These are phyloP conservation scores for Lophura swinhoii DNA, from an alignment of 2,797 vertebrate genomes.

Conservation along the genomic window DNA sequence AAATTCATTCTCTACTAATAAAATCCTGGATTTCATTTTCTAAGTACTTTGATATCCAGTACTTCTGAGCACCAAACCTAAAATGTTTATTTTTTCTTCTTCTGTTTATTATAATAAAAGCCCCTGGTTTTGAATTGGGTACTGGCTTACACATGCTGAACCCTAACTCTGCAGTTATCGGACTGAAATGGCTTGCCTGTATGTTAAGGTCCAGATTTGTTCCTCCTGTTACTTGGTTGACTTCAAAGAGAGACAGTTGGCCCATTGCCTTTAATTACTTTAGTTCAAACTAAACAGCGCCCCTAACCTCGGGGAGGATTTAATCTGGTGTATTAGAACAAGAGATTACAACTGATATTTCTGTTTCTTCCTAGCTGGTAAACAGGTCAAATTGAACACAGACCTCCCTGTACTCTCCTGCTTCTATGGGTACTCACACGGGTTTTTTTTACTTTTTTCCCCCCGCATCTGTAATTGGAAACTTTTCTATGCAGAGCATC, in stretches of 20 bases:
- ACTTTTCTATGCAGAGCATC: background rate
- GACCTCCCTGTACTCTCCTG: background rate
- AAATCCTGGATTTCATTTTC: background rate
- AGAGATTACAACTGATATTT: slow-evolving; percentile 64
- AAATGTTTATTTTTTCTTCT: background rate
- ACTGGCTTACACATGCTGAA: background rate
- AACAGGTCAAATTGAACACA: background rate
- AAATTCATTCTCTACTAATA: background rate
- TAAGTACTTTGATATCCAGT: background rate
- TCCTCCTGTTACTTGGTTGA: slow-evolving; percentile 50
- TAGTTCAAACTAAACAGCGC: slow-evolving; percentile 66
- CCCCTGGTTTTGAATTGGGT: background rate
- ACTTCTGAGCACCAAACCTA: background rate
- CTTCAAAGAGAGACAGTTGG: slow-evolving; percentile 44
- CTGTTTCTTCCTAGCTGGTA: slow-evolving; percentile 1
- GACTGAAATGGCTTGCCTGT: slow-evolving; percentile 12
- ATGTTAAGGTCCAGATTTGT: slow-evolving; percentile 38
- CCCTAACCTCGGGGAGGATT: slow-evolving; percentile 71
- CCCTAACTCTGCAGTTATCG: background rate
- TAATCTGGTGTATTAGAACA: slow-evolving; percentile 56
- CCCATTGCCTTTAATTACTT: slow-evolving; percentile 65
- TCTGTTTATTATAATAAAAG: background rate
- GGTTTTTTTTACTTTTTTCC: too few species aligned
- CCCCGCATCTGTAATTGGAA: background rate
- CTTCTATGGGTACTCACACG: background rate